These are phyloP conservation scores for Papilio xuthus DNA, from an alignment of 1,140 invertebrate species.

Conservation along the genomic window DNA sequence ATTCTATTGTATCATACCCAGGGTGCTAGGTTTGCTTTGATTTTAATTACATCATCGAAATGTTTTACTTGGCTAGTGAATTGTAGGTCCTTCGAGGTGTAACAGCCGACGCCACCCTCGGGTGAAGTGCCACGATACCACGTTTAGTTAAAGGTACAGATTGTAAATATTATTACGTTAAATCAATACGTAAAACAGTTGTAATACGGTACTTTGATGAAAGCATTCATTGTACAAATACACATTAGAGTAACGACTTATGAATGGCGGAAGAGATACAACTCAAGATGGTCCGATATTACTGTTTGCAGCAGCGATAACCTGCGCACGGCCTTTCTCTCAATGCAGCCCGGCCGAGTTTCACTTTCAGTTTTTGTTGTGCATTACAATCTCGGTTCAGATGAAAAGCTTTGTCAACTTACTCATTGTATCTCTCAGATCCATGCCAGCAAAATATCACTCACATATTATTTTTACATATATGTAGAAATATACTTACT, in stretches of 20 bases:
- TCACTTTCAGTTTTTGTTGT: constrained; percentile 37
- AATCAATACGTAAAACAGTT: neutral
- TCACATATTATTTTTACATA: neutral
- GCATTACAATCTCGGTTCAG: constrained; percentile 5
- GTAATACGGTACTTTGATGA: neutral
- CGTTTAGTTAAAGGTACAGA: neutral
- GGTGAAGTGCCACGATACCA: neutral
- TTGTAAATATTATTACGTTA: neutral
- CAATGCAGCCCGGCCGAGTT: constrained; percentile 20
- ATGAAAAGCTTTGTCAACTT: constrained; percentile 12
- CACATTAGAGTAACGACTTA: constrained; percentile 24
- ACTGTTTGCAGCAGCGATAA: constrained; percentile 24
- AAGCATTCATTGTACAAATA: neutral
- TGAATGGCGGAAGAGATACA: constrained; percentile 32
- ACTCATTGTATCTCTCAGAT: neutral
- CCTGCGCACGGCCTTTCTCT: constrained; percentile 35
- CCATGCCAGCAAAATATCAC: neutral
- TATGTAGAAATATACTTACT: neutral
- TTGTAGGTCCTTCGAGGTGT: neutral
- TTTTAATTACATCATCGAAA: neutral
- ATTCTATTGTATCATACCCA: neutral
- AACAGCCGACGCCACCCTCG: neutral
- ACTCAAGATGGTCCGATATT: constrained; percentile 24
- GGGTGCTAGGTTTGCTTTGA: neutral
- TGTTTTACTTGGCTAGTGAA: neutral